phyloP scores from a whole-genome alignment of 2,113 vertebrate species.

The Trogon melanurus region DNA sequence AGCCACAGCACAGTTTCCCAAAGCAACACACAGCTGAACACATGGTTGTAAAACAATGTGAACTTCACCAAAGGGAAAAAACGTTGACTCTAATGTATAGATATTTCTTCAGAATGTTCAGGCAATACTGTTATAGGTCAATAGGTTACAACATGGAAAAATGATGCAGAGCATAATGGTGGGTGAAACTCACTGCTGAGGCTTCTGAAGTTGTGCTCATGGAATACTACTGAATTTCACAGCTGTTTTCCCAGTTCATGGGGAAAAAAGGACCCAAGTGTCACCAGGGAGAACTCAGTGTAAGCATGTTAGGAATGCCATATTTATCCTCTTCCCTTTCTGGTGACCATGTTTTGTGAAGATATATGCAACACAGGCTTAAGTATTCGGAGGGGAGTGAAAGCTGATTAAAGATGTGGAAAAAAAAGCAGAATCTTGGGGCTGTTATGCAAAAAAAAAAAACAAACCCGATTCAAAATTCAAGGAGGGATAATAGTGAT shows the following conservation, averaged over 20 bases:
- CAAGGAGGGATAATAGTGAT: background rate
- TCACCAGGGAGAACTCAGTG: background rate
- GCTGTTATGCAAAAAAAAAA: background rate
- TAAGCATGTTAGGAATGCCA: background rate
- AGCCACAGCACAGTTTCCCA: background rate
- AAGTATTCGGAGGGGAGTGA: background rate
- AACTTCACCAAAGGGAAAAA: background rate
- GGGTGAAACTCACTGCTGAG: background rate
- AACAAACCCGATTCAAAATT: background rate
- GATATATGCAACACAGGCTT: accelerated
- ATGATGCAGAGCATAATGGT: too few species aligned
- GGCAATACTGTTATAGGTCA: background rate
- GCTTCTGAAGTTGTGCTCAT: accelerated
- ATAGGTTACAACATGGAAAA: background rate
- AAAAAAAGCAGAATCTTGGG: background rate
- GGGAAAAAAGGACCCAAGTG: background rate
- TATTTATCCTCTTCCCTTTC: background rate
- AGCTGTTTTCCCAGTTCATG: background rate
- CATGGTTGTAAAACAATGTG: background rate
- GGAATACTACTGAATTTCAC: background rate
- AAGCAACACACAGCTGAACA: background rate
- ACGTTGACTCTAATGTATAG: background rate
- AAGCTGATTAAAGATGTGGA: background rate
- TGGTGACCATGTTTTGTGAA: background rate
- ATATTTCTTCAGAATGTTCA: background rate